phyloP scores from a whole-genome alignment of 1,140 invertebrate genomes.

The Leptinotarsa lineolata region DNA sequence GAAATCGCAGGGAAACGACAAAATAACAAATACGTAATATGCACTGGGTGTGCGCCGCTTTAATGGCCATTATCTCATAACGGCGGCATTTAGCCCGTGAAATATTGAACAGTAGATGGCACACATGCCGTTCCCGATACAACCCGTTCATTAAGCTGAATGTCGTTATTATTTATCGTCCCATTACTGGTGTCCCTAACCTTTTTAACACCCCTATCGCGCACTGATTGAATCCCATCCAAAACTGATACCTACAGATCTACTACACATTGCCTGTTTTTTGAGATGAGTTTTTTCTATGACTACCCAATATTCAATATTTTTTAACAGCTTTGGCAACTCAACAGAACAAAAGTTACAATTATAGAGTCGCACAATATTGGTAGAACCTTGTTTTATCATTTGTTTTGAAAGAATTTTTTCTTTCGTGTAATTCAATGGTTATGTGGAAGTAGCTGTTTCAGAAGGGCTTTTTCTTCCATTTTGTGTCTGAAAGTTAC shows the following conservation, averaged over 20 bases:
- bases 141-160: conserved; percentile 31
- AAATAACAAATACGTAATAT: conserved; percentile 46
- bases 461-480: too few relatives aligned
- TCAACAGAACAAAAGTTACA: too few relatives aligned
- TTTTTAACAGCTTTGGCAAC: too few relatives aligned
- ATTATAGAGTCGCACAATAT: too few relatives aligned
- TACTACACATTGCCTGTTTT: too few relatives aligned
- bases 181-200: conserved; percentile 25
- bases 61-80: conserved; percentile 49
- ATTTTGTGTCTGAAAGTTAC: too few relatives aligned
- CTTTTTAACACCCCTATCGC: conserved; percentile 30
- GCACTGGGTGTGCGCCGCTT: conserved; percentile 41
- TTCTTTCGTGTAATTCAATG: too few relatives aligned
- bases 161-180: conserved; percentile 29
- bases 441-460: too few relatives aligned
- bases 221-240: conserved; percentile 20
- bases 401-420: too few relatives aligned
- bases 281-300: background rate
- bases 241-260: background rate
- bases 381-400: too few relatives aligned
- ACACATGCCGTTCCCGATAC: conserved; percentile 39
- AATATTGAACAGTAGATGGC: conserved; percentile 45
- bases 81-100: conserved; percentile 44
- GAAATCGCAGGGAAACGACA: conserved; percentile 37
- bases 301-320: too few relatives aligned